Evolutionary conservation across 2,113 vertebrate species (phyloP).

Genomic region (Pipra filicauda): DNA sequence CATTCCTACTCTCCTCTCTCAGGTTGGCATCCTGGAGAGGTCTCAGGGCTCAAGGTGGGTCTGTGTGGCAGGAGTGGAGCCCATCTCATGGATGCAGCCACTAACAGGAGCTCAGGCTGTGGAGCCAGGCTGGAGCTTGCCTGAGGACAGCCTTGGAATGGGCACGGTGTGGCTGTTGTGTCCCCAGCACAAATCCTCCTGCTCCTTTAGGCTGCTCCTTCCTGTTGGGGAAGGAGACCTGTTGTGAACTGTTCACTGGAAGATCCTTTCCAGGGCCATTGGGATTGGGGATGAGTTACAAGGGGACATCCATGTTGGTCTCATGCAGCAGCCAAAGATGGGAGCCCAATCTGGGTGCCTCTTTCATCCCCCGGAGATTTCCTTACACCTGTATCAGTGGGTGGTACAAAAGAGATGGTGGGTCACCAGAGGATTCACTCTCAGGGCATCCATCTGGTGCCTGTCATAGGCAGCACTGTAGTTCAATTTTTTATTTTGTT

Average conservation of each 20-base stretch:
- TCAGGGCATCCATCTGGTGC: neutral
- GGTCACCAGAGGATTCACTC: neutral
- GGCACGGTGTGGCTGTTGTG: accelerated
- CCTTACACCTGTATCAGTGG: accelerated
- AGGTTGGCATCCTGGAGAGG: neutral
- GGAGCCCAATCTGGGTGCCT: neutral
- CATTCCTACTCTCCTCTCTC: neutral
- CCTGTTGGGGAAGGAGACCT: neutral
- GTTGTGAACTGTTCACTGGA: neutral
- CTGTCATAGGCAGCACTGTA: neutral
- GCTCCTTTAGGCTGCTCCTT: neutral
- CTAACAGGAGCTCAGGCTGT: neutral
- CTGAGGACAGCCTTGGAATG: neutral
- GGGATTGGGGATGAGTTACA: neutral
- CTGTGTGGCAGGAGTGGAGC: neutral
- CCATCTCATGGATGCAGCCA: accelerated
- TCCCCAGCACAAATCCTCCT: neutral
- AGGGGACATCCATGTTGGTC: accelerated
- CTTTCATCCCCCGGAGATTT: neutral
- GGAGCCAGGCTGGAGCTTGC: neutral
- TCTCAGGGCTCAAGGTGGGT: neutral
- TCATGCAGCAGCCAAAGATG: accelerated
- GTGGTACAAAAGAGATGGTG: neutral
- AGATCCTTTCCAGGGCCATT: neutral
- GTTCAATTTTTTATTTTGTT: neutral